Evolutionary conservation across 2,797 vertebrate genomes (phyloP), one percentile per base, ranked within the genome.

Genomic region (Helicolenus hilgendorfi): DNA sequence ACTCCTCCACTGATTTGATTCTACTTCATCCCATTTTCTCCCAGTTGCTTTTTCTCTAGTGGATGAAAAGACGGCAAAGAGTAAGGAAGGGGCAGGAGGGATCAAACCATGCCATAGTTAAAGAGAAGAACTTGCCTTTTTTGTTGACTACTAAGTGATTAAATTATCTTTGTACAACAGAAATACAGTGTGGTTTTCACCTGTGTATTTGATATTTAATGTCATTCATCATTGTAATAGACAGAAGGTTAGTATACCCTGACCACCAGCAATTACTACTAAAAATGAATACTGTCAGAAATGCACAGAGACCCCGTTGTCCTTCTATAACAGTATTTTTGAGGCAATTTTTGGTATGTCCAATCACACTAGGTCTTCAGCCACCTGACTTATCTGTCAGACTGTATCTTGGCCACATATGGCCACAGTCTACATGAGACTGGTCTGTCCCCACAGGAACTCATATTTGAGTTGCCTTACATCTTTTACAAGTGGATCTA

Each of bases 1-100:
- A 71, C 26, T 75, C 82, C 62, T 74, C 20, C 68, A 7, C 64
- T 62, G 22, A 76, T 70, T 83, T 79, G 41, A 49, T 84, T 78
- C 33, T 36, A 53, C 49, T 87, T 82, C 33, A 67, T 84, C 29
- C 55, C 27, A 27, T 83, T 80, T 49, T 72, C 60, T 73, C 64
- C 31, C 38, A 24, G n/a, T 38, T 49, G 10, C 29, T 79, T 41
- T 63, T 31, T 26, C 38, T 77, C 15, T 3, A 3, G 20, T 60
- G 72, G 68, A 81, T 79, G 29, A 82, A 84, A 77, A 59, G 22
- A 60, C 1, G 0, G 33, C n/a, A 68, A 36, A 60, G 60, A 69
- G 26, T 33, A 71, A 67, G 14, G 7, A 8, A 14, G 20, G 24
- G n/a, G 15, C 3, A 24, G 36, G 27, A 31, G 7, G n/a, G 20